phyloP scores from a whole-genome alignment of 2,113 vertebrate species.

The Megaptera novaeangliae region DNA sequence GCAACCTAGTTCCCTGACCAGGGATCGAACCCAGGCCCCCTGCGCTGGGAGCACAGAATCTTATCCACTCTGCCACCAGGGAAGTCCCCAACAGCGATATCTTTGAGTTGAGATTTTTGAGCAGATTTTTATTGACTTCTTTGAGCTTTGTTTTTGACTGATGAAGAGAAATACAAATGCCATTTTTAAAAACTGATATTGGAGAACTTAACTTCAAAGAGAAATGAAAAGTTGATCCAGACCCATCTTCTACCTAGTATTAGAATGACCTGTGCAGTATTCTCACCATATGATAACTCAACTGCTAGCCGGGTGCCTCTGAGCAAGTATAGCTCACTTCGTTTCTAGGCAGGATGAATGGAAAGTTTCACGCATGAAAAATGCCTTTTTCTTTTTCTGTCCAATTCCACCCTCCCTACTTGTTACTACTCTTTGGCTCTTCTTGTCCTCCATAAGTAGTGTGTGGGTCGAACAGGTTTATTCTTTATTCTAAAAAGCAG shows the following conservation, averaged over 20 bases:
- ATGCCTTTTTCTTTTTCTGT: not conserved
- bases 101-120: not conserved
- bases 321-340: not conserved
- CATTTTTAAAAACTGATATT: not conserved
- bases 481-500: not conserved
- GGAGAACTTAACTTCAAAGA: not conserved
- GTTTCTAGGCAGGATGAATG: not conserved
- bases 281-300: not conserved
- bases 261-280: not conserved
- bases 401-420: not conserved
- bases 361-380: not conserved
- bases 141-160: not conserved
- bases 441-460: not conserved
- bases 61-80: no score
- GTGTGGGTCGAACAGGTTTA: not conserved
- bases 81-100: not conserved
- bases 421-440: not conserved
- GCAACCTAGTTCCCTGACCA: no score
- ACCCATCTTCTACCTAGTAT: not conserved
- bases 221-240: not conserved
- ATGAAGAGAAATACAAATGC: not conserved
- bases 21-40: no score
- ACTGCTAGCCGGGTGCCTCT: no score
- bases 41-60: no score
- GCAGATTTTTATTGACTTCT: not conserved